A percentile compares a stretch with the other conserved stretches of the same genome.
phyloP scores from a whole-genome alignment of 30 jellyfish, hydroid and myxozoan species.

The Hydractinia symbiolongicarpus region DNA sequence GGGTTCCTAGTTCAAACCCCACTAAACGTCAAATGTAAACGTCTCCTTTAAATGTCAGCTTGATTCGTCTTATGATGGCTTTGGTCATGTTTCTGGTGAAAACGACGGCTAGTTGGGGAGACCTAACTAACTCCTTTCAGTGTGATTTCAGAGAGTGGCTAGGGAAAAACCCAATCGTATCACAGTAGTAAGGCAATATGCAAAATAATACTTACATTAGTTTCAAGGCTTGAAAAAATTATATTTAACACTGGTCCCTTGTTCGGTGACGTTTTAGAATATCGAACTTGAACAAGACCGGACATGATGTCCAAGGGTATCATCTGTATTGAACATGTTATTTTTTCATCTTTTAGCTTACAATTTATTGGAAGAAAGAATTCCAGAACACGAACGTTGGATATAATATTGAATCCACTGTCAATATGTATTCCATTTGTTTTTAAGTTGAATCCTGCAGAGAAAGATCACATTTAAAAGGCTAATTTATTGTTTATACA shows the following conservation, averaged over 20 bases:
- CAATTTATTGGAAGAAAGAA: slow-evolving; percentile 12
- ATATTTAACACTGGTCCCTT: slow-evolving; percentile 25
- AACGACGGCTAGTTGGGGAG: too few species aligned
- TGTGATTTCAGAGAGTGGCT: too few species aligned
- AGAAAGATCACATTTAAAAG: background rate
- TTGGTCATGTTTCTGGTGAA: too few species aligned
- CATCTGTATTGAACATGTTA: background rate
- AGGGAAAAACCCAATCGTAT: too few species aligned
- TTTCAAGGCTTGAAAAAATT: background rate
- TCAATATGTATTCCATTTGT: background rate
- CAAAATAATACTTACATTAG: slow-evolving; percentile 5
- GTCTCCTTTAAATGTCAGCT: too few species aligned
- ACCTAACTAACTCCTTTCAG: too few species aligned
- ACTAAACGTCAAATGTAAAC: too few species aligned
- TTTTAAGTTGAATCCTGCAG: slow-evolving; percentile 3
- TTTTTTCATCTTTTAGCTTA: background rate
- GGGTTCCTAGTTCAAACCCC: too few species aligned
- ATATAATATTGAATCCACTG: slow-evolving; percentile 1
- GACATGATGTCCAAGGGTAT: slow-evolving; percentile 4
- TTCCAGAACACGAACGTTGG: slow-evolving; percentile 4
- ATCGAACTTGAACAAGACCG: slow-evolving; percentile 9
- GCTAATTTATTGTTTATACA: background rate
- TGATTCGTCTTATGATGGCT: too few species aligned
- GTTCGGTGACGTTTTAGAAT: slow-evolving; percentile 9
- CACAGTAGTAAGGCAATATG: too few species aligned